Evolutionary conservation across 2,888 invertebrate genomes (phyloP), one percentile per base, ranked within the genome.

Genomic region (Microdon myrmicae): DNA sequence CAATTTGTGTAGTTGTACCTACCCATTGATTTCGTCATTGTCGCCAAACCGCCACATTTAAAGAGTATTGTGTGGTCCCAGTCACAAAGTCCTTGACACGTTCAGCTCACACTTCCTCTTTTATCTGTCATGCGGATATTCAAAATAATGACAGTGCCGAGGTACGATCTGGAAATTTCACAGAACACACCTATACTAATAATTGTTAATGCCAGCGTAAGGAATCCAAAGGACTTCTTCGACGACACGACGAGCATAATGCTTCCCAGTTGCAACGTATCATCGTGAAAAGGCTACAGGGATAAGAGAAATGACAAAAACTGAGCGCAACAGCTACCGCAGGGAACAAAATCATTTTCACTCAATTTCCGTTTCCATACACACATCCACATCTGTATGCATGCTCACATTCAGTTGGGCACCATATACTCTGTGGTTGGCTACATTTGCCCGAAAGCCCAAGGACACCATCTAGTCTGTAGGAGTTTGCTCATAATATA

Each of bases 121-220:
- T 28, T 38, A 13, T 25, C 20, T 48, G 9, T 37, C 6, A 8
- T 14, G 9, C 10, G 49, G 20, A 41, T 45, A 48, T 19, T 45
- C 31, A 17, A 37, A 43, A 44, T 29, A 28, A 64, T 56, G 41
- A 64, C 51, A 56, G 43, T 64, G n/a, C n/a, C n/a, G n/a, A n/a
- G n/a, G 49, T 51, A 37, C 47, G 56, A 56, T 41, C 41, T 56
- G 37, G 47, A 64, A 47, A 19, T 20, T 37, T 22, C 31, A 23
- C 49, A 31, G 16, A 31, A 60, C 44, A 35, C 29, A 41, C 49
- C 49, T 64, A 41, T 45, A n/a, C n/a, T n/a, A n/a, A n/a, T n/a
- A 56, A 64, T 56, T 64, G 61, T 35, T 56, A 35, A 61, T 61
- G 41, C 41, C 39, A 29, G 38, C 14, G 2, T 8, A 5, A 17